A percentile compares a stretch with the other conserved stretches of the same genome.
Evolutionary conservation across 2,888 invertebrate genomes (phyloP).

Genomic region (Asteroscopus sphinx): DNA sequence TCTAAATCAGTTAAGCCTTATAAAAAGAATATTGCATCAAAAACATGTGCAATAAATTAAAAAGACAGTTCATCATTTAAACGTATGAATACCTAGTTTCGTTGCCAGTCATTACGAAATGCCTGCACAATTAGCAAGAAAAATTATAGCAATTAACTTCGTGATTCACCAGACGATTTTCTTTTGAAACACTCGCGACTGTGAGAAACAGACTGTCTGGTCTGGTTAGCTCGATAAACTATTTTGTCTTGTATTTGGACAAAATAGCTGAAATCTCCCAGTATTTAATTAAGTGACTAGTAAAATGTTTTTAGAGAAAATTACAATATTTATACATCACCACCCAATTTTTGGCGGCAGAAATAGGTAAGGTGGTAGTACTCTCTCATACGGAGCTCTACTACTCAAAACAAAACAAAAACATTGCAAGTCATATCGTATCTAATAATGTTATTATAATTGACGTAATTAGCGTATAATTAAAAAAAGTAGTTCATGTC

Average conservation of each 20-base stretch:
- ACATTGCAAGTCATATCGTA: too few relatives aligned
- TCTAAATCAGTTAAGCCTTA: constrained; percentile 10
- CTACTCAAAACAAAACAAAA: too few relatives aligned
- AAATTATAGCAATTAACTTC: constrained; percentile 71
- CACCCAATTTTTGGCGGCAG: too few relatives aligned
- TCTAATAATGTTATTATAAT: constrained; percentile 12
- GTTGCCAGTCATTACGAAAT: constrained; percentile 64
- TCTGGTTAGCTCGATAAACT: not conserved
- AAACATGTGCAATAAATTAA: constrained; percentile 8
- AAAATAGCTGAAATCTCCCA: not conserved
- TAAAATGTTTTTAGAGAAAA: not conserved
- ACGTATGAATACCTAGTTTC: constrained; percentile 36
- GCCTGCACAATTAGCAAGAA: constrained; percentile 69
- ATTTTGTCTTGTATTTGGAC: not conserved
- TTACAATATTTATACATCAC: too few relatives aligned
- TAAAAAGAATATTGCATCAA: constrained; percentile 22
- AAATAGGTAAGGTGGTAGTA: too few relatives aligned
- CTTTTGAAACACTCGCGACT: constrained; percentile 59
- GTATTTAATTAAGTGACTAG: not conserved
- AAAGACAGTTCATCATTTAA: constrained; percentile 28
- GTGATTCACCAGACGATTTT: constrained; percentile 61
- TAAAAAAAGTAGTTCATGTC: constrained; percentile 15
- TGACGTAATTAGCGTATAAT: constrained; percentile 7
- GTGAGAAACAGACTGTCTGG: constrained; percentile 26
- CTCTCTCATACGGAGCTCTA: too few relatives aligned